These are phyloP conservation scores for Heliothis subflexa DNA, from an alignment of 1,140 invertebrate species.

Conservation along the genomic window DNA sequence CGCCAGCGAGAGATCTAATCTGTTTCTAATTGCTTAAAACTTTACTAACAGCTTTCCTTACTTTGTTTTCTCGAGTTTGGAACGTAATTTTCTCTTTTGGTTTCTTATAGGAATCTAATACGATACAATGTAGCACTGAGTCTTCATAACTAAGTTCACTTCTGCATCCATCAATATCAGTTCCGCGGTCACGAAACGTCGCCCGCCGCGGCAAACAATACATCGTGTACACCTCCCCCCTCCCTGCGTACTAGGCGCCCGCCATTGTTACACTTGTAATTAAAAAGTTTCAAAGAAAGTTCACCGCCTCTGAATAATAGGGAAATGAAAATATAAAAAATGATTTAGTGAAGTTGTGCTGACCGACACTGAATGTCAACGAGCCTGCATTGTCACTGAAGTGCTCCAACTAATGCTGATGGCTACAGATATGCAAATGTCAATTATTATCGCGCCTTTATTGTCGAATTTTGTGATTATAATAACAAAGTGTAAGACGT, in stretches of 20 bases:
- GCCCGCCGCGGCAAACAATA: background rate
- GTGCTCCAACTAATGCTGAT: background rate
- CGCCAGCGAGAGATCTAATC: background rate
- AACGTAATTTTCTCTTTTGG: no score
- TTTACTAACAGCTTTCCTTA: no score
- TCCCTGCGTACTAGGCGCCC: background rate
- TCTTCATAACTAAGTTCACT: background rate
- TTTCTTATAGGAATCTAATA: no score
- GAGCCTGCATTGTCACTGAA: constrained; percentile 2
- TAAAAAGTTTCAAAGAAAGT: constrained; percentile 28
- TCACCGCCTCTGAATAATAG: background rate
- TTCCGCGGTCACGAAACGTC: background rate
- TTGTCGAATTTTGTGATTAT: background rate
- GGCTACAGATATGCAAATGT: background rate
- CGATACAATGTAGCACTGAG: background rate
- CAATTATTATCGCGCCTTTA: background rate
- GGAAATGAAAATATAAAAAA: constrained; percentile 37
- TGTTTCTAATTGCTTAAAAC: background rate
- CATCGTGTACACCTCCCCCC: background rate
- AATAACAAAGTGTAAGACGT: background rate
- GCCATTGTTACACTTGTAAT: constrained; percentile 35
- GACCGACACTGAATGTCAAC: background rate
- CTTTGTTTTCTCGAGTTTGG: no score
- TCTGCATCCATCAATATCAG: background rate
- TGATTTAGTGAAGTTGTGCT: constrained; percentile 16